Evolutionary conservation across 2,888 invertebrate genomes (phyloP).

Genomic region (Strigamia maritima): DNA sequence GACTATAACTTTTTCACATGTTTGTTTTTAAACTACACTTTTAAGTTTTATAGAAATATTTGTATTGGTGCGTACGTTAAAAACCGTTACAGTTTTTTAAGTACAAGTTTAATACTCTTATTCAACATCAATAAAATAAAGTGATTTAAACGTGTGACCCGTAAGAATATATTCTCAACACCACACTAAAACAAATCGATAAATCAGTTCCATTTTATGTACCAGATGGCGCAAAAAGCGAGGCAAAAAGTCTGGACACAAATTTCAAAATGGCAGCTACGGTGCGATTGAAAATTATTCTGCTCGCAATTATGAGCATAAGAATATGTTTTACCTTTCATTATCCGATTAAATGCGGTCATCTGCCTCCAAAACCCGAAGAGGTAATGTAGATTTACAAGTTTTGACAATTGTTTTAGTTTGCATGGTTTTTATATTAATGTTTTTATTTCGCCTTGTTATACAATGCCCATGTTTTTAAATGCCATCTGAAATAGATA

Average conservation of each 20-base stretch:
- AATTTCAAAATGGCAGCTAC: slow-evolving; percentile 15
- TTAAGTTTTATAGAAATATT: slow-evolving; percentile 15
- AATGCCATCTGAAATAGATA: too few species aligned
- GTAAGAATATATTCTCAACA: too few species aligned
- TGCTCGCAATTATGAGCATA: neutral
- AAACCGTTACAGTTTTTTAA: slow-evolving; percentile 2
- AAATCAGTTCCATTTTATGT: too few species aligned
- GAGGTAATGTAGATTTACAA: neutral
- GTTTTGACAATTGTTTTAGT: neutral
- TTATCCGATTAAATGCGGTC: neutral
- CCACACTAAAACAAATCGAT: too few species aligned
- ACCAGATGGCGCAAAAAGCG: neutral
- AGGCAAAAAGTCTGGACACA: neutral
- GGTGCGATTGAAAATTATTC: slow-evolving; percentile 1
- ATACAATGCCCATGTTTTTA: too few species aligned
- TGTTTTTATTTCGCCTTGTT: too few species aligned
- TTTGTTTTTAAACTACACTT: neutral
- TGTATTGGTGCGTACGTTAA: slow-evolving; percentile 4
- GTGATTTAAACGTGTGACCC: slow-evolving; percentile 18
- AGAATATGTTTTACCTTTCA: neutral
- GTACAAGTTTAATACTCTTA: slow-evolving; percentile 8
- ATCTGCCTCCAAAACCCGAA: slow-evolving; percentile 1
- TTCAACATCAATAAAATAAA: slow-evolving; percentile 9
- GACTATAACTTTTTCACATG: neutral
- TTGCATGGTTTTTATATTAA: neutral